Evolutionary conservation across 2,797 vertebrate genomes (phyloP), one percentile per base, ranked within the genome.

Genomic region (Pantherophis alleghaniensis): DNA sequence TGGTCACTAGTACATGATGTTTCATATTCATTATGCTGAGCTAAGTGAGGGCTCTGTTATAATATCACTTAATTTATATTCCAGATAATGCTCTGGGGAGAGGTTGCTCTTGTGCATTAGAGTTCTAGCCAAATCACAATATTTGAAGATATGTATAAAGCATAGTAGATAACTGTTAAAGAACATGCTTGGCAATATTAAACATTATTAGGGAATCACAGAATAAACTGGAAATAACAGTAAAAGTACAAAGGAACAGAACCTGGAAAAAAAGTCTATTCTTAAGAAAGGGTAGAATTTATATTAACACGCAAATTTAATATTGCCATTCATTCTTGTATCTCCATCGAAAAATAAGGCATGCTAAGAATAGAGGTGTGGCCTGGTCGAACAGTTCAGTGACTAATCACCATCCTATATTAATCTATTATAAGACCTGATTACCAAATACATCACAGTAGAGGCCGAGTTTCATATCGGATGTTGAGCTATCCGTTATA

Each of bases 41-140:
- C 98, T 98, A 98, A 98, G 98, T 98, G 98, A 96, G 97, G 94
- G 96, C 97, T 98, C 98, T 97, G 98, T 98, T 99, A 98, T 98
- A 99, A 99, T 98, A 99, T 99, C 98, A 98, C 98, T 99, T 98
- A 98, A 99, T 99, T 99, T 99, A 99, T 99, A 99, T 98, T 98
- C 98, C 96, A 98, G 98, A 98, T 98, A 98, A 97, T 98, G 97
- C 99, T 98, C 99, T 96, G 47, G 97, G 97, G 99, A 98, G 97
- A 97, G 97, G 98, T 98, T 97, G 97, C 98, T 98, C 98, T 97
- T 97, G 97, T 98, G 98, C 98, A 98, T 97, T 96, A 96, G 55
- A 91, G 95, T 97, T 97, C 98, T 98, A 98, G 98, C 98, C 98
- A 98, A 99, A 97, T 97, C 97, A 97, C 94, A 92, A 91, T 94